Percentiles rank a stretch among this genome's conserved stretches.
Conservation (phyloP, 2,113 vertebrate species). For the Semnornis frantzii region DNA sequence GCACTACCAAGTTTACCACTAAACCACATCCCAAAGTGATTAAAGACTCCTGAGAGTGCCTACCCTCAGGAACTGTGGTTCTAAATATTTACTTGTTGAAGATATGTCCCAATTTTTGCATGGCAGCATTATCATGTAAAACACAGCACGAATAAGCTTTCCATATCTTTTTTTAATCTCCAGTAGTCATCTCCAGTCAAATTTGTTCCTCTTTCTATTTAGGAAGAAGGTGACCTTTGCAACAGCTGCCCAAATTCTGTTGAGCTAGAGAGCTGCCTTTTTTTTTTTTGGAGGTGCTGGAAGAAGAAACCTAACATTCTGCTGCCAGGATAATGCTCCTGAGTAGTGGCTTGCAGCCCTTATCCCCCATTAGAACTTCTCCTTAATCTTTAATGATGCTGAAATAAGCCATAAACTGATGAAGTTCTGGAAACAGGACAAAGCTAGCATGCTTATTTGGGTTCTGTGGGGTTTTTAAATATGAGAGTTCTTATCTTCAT, state of each 20-base stretch:
- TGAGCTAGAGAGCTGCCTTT: background rate
- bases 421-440: constrained; percentile 30
- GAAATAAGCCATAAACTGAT: constrained; percentile 37
- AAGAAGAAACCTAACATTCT: background rate
- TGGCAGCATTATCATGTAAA: background rate
- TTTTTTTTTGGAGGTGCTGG: background rate
- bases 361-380: constrained; percentile 15
- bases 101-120: background rate
- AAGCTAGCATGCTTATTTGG: background rate
- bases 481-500: constrained; percentile 44
- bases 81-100: background rate
- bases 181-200: background rate
- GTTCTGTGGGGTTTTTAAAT: background rate
- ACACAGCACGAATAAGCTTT: background rate
- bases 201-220: constrained; percentile 14
- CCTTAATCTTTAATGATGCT: constrained; percentile 53
- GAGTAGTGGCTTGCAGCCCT: background rate
- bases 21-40: background rate
- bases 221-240: constrained; percentile 48
- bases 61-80: background rate
- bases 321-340: background rate
- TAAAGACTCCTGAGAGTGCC: background rate
- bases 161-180: background rate
- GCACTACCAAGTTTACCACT: too few species aligned
- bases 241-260: constrained; percentile 16